A percentile compares a stretch with the other conserved stretches of the same genome.
phyloP scores from a whole-genome alignment of 2,888 invertebrate species.

The Diadegma fenestrale region DNA sequence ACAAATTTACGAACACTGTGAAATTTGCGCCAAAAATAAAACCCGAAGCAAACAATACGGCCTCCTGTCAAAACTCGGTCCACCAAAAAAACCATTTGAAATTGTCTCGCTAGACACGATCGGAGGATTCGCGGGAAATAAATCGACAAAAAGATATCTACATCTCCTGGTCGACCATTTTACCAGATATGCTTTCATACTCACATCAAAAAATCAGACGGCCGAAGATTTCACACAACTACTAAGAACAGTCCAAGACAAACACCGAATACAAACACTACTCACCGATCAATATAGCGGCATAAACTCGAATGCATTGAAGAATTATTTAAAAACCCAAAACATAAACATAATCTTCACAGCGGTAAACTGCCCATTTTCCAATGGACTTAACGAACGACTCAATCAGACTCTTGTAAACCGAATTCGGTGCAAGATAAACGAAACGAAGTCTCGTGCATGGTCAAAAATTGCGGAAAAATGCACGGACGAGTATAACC shows the following conservation, averaged over 20 bases:
- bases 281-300: constrained; percentile 74
- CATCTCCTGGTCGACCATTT: no score
- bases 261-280: constrained; percentile 13
- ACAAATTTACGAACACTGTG: no score
- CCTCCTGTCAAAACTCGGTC: no score
- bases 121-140: no score
- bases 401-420: constrained; percentile 70
- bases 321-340: constrained; percentile 67
- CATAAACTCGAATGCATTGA: constrained; percentile 71
- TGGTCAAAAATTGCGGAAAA: no score
- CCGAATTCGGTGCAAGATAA: constrained; percentile 74
- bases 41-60: no score
- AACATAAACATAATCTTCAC: constrained; percentile 74
- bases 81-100: no score
- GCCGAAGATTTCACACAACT: constrained; percentile 23
- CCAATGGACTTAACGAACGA: constrained; percentile 33
- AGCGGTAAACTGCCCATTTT: constrained; percentile 71
- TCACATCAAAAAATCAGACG: constrained; percentile 12
- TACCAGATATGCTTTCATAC: constrained; percentile 3
- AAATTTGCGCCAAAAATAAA: no score
- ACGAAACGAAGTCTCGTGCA: constrained; percentile 68
- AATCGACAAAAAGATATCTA: no score
- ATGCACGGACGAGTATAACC: constrained; percentile 74
- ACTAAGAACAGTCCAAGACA: background rate
- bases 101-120: no score